Evolutionary conservation across 2,888 invertebrate species (phyloP).

Genomic region (Papilio gigon): DNA sequence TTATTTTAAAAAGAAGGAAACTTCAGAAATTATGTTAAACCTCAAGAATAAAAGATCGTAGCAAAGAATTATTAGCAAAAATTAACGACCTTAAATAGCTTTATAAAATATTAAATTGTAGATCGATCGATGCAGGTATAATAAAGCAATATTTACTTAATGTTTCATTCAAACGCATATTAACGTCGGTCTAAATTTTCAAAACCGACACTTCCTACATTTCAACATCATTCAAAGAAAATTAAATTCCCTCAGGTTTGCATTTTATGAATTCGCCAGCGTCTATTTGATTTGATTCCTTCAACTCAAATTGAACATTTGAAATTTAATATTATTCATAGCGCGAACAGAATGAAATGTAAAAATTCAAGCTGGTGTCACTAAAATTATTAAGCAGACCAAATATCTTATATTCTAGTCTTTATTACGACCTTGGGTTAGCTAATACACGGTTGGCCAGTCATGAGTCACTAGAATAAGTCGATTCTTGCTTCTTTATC

Average conservation of each 20-base stretch:
- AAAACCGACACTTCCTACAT: not conserved
- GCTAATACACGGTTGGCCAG: not conserved
- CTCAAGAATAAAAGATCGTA: too few species aligned
- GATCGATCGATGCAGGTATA: too few species aligned
- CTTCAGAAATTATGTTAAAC: too few species aligned
- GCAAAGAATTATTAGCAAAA: too few species aligned
- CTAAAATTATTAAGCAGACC: not conserved
- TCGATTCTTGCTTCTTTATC: not conserved
- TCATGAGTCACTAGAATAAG: not conserved
- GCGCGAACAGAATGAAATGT: conserved; percentile 2
- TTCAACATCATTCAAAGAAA: not conserved
- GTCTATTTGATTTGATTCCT: conserved; percentile 19
- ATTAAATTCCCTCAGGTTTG: conserved; percentile 18
- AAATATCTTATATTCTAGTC: not conserved
- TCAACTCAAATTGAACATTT: conserved; percentile 17
- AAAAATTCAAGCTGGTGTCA: not conserved
- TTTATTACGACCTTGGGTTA: not conserved
- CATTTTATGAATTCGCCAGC: conserved; percentile 15
- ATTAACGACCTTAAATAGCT: too few species aligned
- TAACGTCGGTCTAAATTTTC: not conserved
- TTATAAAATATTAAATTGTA: too few species aligned
- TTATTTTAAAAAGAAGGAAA: too few species aligned
- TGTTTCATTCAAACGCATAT: not conserved
- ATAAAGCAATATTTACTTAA: not conserved
- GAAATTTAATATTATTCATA: conserved; percentile 18